A percentile compares a stretch with the other conserved stretches of the same genome.
Evolutionary conservation across 2,113 vertebrate species (phyloP).

Genomic region (Eonycteris spelaea): DNA sequence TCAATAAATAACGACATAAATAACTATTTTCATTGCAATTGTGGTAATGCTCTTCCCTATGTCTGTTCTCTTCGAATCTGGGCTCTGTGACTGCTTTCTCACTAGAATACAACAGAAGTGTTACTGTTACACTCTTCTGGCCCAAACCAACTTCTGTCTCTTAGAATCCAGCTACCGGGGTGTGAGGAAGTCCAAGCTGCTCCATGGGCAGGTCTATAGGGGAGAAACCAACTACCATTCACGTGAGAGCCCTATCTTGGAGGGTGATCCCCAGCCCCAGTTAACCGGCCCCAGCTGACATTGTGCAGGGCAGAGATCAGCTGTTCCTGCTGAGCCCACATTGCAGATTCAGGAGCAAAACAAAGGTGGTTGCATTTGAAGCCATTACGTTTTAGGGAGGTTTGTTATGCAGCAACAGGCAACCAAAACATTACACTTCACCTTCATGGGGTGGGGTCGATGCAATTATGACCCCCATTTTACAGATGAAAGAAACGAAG

Average conservation of each 20-base stretch:
- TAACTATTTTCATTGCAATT: not conserved
- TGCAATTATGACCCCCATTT: not conserved
- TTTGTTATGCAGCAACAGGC: not conserved
- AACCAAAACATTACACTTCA: not conserved
- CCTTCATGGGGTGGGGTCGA: not conserved
- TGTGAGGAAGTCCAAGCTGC: not conserved
- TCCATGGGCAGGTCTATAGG: accelerated
- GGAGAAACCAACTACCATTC: accelerated
- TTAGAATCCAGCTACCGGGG: not conserved
- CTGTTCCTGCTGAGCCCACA: not conserved
- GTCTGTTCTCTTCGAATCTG: not conserved
- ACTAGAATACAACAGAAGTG: not conserved
- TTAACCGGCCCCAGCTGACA: no score
- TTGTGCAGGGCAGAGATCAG: accelerated
- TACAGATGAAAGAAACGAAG: not conserved
- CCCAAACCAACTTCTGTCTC: not conserved
- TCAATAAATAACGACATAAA: not conserved
- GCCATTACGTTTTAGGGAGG: not conserved
- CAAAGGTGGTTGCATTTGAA: not conserved
- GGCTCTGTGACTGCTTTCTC: not conserved
- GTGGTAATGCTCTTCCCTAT: not conserved
- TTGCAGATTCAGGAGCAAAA: not conserved
- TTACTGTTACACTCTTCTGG: not conserved
- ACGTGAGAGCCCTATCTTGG: not conserved
- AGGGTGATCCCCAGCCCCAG: not conserved